Conservation (phyloP, 2,888 invertebrate genomes). For the Siphlonurus alternatus region DNA sequence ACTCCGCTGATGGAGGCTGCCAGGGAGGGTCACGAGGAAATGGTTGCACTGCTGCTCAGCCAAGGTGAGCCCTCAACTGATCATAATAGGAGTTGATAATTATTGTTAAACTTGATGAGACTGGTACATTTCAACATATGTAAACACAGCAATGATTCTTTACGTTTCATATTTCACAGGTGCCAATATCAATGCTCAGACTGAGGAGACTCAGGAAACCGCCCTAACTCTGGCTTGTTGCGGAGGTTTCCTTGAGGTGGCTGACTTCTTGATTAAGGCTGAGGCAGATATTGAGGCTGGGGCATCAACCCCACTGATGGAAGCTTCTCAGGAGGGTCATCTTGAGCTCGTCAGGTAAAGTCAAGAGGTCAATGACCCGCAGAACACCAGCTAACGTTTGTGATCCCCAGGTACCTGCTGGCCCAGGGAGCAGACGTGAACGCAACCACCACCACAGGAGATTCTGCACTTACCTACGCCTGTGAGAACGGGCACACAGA, state of each 20-base stretch:
- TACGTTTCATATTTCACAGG: constrained; percentile 26
- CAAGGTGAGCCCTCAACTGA: constrained; percentile 61
- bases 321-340: constrained; percentile 96
- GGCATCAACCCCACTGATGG: constrained; percentile 94
- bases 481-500: constrained; percentile 98
- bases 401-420: constrained; percentile 67
- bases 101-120: constrained; percentile 8
- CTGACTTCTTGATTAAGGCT: constrained; percentile 86
- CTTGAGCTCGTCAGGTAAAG: constrained; percentile 69
- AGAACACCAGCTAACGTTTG: constrained; percentile 32
- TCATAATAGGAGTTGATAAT: background rate
- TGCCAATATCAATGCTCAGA: constrained; percentile 95
- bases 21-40: constrained; percentile 94
- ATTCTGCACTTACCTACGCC: constrained; percentile 92
- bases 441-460: constrained; percentile 87
- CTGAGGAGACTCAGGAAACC: constrained; percentile 97
- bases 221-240: constrained; percentile 87
- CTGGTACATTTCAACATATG: background rate
- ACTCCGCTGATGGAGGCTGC: constrained; percentile 99
- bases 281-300: constrained; percentile 91
- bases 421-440: constrained; percentile 79
- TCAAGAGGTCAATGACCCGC: constrained; percentile 12
- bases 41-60: constrained; percentile 84
- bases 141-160: background rate
- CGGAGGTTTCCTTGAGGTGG: constrained; percentile 88